phyloP scores from a whole-genome alignment of 2,888 invertebrate genomes.

The Melanchra persicariae region DNA sequence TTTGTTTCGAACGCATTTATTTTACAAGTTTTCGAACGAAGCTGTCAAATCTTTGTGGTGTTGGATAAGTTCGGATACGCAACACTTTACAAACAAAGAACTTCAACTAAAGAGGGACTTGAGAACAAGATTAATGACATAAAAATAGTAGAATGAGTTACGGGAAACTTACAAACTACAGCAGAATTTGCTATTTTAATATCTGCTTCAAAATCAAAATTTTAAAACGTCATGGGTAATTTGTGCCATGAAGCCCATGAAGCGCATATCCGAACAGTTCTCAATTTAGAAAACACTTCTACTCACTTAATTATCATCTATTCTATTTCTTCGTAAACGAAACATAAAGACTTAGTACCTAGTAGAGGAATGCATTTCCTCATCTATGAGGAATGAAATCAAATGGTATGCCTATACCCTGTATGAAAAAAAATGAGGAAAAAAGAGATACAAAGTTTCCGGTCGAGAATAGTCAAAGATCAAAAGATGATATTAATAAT shows the following conservation, averaged over 20 bases:
- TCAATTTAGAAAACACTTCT: neutral
- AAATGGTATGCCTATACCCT: neutral
- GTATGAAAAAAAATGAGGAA: neutral
- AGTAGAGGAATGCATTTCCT: too few species aligned
- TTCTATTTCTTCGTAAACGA: neutral
- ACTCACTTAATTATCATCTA: neutral
- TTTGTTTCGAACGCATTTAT: neutral
- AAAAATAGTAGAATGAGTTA: neutral
- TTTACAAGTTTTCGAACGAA: constrained; percentile 27
- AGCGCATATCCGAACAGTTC: constrained; percentile 29
- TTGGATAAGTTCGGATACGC: constrained; percentile 44
- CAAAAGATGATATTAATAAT: neutral
- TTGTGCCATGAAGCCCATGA: neutral
- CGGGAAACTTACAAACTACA: neutral
- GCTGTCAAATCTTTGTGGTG: constrained; percentile 13
- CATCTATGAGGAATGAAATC: too few species aligned
- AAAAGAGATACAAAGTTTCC: neutral
- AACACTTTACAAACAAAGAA: neutral
- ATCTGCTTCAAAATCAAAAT: too few species aligned
- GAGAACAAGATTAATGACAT: neutral
- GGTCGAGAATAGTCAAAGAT: too few species aligned
- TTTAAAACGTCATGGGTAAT: neutral
- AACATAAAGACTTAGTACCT: neutral
- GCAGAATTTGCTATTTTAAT: neutral
- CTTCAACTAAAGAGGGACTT: neutral